These are phyloP conservation scores for Elaeidobius kamerunicus DNA, from an alignment of 2,888 invertebrate genomes.

Conservation along the genomic window DNA sequence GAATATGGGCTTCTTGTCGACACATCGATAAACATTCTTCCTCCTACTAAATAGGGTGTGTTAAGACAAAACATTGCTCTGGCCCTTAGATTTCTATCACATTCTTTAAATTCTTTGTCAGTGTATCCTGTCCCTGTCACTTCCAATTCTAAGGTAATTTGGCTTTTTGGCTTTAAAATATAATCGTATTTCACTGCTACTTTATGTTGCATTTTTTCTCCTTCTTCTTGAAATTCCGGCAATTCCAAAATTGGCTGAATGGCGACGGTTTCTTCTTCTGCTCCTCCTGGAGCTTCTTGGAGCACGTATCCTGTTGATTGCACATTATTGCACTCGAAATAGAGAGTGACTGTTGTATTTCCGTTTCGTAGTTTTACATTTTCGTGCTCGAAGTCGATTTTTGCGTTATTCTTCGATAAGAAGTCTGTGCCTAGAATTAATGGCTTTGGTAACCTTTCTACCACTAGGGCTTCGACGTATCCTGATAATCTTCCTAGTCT, in stretches of 20 bases:
- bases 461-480: background rate
- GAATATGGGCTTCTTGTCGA: background rate
- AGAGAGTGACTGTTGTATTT: too few species aligned
- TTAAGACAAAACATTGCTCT: background rate
- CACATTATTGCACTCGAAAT: too few species aligned
- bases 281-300: too few species aligned
- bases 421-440: conserved; percentile 2
- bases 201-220: background rate
- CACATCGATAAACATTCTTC: background rate
- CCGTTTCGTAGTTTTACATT: too few species aligned
- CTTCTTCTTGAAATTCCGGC: background rate
- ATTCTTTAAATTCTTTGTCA: background rate
- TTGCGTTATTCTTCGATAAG: background rate
- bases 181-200: background rate
- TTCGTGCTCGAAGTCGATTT: background rate
- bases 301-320: too few species aligned
- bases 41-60: background rate
- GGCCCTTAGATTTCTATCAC: background rate
- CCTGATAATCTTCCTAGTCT: background rate
- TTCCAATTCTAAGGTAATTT: background rate
- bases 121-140: background rate
- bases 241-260: background rate
- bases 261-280: background rate
- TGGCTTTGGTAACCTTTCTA: background rate
- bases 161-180: background rate